Percentiles rank a stretch among this genome's conserved stretches.
phyloP scores from a whole-genome alignment of 2,797 vertebrate species.

The Nyctalus aviator region DNA sequence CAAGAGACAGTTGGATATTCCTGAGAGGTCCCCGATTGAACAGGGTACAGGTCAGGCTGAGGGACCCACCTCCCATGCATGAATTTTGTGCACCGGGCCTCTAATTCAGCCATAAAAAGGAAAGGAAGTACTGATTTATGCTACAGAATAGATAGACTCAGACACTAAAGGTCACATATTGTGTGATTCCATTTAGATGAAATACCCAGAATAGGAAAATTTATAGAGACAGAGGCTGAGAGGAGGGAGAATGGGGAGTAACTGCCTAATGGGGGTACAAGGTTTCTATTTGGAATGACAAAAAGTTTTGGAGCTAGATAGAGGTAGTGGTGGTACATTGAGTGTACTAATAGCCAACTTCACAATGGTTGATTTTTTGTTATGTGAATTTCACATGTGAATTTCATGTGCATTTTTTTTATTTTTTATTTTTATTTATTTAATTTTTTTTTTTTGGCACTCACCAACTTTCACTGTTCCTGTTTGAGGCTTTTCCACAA shows the following conservation, averaged over 20 bases:
- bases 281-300: background rate
- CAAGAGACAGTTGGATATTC: too few relatives aligned
- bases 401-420: too few relatives aligned
- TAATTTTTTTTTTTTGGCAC: conserved; percentile 79
- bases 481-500: conserved; percentile 93
- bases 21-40: too few relatives aligned
- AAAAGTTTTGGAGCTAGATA: background rate
- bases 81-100: too few relatives aligned
- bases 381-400: background rate
- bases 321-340: background rate
- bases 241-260: fast-evolving
- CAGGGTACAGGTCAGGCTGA: too few relatives aligned
- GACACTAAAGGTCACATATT: background rate
- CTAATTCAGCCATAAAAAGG: background rate
- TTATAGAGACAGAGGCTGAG: background rate
- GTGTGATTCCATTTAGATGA: background rate
- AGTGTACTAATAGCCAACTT: background rate
- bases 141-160: background rate
- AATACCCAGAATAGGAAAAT: background rate
- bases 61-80: too few relatives aligned
- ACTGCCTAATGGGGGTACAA: background rate
- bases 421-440: too few relatives aligned
- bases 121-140: background rate
- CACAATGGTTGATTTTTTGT: background rate
- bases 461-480: conserved; percentile 94